These are phyloP conservation scores for Mastacembelus armatus DNA, from an alignment of 2,797 vertebrate genomes.

Conservation along the genomic window DNA sequence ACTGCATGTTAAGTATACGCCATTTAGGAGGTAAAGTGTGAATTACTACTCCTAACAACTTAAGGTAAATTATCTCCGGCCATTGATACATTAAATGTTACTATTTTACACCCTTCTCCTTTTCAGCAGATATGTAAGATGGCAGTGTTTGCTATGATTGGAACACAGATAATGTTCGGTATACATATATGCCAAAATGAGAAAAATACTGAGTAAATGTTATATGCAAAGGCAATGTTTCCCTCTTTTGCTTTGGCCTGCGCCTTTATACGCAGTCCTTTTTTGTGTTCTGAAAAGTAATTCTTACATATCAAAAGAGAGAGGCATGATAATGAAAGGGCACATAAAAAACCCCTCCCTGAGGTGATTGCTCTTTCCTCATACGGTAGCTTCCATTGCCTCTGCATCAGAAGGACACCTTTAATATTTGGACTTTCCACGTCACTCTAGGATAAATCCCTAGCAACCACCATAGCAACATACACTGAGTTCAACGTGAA, in stretches of 20 bases:
- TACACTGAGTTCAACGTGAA: slow-evolving; percentile 84
- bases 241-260: slow-evolving; percentile 27
- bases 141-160: slow-evolving; percentile 8
- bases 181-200: slow-evolving; percentile 34
- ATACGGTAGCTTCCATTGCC: slow-evolving; percentile 77
- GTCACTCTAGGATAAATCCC: slow-evolving; percentile 86
- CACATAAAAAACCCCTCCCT: slow-evolving; percentile 63
- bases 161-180: background rate
- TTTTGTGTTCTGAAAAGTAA: slow-evolving; percentile 75
- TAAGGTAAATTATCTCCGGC: slow-evolving; percentile 15
- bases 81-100: slow-evolving; percentile 1
- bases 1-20: slow-evolving; percentile 33
- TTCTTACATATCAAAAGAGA: slow-evolving; percentile 73
- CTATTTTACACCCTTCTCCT: slow-evolving; percentile 7
- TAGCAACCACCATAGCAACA: slow-evolving; percentile 90
- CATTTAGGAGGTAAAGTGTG: slow-evolving; percentile 27
- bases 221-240: slow-evolving; percentile 23
- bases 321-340: slow-evolving; percentile 75
- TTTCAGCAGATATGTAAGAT: slow-evolving; percentile 9
- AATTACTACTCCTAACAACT: slow-evolving; percentile 27
- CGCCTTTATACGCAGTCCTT: slow-evolving; percentile 51
- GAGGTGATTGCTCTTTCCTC: slow-evolving; percentile 78
- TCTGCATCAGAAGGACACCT: slow-evolving; percentile 85
- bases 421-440: slow-evolving; percentile 88
- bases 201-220: slow-evolving; percentile 23